phyloP scores from a whole-genome alignment of 2,797 vertebrate species.

The Sebastiscus albofasciatus region DNA sequence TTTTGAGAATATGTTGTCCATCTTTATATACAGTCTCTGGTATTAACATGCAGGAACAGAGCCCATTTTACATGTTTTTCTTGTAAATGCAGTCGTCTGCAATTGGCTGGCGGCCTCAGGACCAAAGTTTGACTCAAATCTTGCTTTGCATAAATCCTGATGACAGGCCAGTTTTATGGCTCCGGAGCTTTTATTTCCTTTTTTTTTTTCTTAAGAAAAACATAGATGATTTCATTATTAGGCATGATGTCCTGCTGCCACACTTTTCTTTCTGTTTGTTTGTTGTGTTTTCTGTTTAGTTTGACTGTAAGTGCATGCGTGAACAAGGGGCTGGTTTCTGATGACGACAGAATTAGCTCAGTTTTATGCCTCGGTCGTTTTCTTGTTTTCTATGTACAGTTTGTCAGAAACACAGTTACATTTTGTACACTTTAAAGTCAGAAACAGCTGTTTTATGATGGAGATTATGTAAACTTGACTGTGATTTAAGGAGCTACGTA shows the following conservation, averaged over 20 bases:
- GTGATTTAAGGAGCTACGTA: slow-evolving; percentile 52
- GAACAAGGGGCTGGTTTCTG: slow-evolving; percentile 81
- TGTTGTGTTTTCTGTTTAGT: slow-evolving; percentile 52
- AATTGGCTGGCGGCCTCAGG: slow-evolving; percentile 52
- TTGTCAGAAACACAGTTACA: slow-evolving; percentile 64
- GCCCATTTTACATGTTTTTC: slow-evolving; percentile 36
- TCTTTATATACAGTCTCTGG: too few relatives aligned
- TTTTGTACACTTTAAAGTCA: slow-evolving; percentile 63
- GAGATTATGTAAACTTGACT: slow-evolving; percentile 57
- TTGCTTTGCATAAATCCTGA: slow-evolving; percentile 56
- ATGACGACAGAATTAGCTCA: slow-evolving; percentile 58
- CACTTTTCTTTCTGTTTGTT: slow-evolving; percentile 33
- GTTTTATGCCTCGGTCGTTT: slow-evolving; percentile 57
- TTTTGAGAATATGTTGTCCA: too few relatives aligned
- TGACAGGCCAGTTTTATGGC: slow-evolving; percentile 81
- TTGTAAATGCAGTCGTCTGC: slow-evolving; percentile 34
- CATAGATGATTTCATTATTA: slow-evolving; percentile 28
- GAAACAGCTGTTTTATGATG: slow-evolving; percentile 53
- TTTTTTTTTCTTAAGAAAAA: background rate
- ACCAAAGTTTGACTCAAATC: slow-evolving; percentile 56
- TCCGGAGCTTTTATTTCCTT: slow-evolving; percentile 45
- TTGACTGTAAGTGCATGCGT: slow-evolving; percentile 54
- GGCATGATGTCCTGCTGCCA: slow-evolving; percentile 55
- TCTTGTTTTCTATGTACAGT: slow-evolving; percentile 56
- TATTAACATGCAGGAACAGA: slow-evolving; percentile 46